These are phyloP conservation scores for Nesometra sesokonis DNA, from an alignment of 35 echinoderm and acorn worm genomes.

Conservation along the genomic window DNA sequence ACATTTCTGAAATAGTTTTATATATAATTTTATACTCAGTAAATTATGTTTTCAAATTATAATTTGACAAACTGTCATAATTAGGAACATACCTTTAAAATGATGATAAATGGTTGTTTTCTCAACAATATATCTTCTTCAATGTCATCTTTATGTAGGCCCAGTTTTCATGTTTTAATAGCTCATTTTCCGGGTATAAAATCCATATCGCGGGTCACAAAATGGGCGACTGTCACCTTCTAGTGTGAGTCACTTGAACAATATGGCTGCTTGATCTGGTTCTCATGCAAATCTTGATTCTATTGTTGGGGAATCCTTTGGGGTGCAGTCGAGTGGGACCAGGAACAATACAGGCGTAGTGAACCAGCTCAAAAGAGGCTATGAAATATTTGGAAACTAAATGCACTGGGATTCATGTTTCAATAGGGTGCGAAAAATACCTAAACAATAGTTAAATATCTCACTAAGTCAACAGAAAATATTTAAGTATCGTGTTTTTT, in stretches of 20 bases:
- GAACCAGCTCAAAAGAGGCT: neutral
- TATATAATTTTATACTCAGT: too few species aligned
- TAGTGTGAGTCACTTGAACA: neutral
- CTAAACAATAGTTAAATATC: too few species aligned
- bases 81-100: neutral
- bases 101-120: neutral
- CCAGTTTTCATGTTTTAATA: neutral
- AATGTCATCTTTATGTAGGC: neutral
- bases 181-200: neutral
- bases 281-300: neutral
- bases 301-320: neutral
- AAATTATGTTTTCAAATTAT: too few species aligned
- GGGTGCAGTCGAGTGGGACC: neutral
- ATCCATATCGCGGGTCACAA: neutral
- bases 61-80: too few species aligned
- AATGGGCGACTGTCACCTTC: neutral
- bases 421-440: neutral
- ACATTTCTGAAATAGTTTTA: too few species aligned
- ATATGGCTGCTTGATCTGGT: neutral
- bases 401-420: neutral
- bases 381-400: neutral
- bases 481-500: too few species aligned
- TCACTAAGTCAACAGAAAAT: too few species aligned
- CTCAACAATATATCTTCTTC: neutral
- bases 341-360: neutral